Conservation (phyloP, 30 jellyfish, hydroid and myxozoan species). For the Turritopsis rubra region DNA sequence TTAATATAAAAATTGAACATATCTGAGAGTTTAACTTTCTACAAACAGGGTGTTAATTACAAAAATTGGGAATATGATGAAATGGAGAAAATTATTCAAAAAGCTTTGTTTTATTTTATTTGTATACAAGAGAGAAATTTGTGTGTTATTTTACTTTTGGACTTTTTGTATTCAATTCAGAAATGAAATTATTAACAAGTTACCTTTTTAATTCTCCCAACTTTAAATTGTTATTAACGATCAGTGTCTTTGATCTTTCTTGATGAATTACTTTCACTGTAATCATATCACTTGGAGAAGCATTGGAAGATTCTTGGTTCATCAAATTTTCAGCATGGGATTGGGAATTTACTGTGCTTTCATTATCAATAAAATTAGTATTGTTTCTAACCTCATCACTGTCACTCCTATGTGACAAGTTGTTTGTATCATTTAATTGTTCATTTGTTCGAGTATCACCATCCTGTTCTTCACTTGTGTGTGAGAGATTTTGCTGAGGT, state of each 20-base stretch:
- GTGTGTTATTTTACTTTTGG: not conserved
- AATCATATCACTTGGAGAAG: not conserved
- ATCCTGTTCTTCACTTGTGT: not conserved
- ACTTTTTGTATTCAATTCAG: not conserved
- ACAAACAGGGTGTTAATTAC: too few relatives aligned
- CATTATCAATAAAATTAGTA: not conserved
- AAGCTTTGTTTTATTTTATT: too few relatives aligned
- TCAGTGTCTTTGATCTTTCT: not conserved
- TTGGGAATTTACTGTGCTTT: not conserved
- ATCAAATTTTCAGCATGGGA: not conserved
- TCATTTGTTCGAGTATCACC: not conserved
- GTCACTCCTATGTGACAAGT: not conserved
- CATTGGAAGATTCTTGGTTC: not conserved
- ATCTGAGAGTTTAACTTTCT: too few relatives aligned
- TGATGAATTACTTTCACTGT: not conserved
- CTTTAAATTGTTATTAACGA: not conserved
- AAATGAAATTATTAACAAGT: not conserved
- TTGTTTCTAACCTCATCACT: not conserved
- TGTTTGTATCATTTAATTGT: not conserved
- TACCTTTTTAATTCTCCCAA: conserved; percentile 2
- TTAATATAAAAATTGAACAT: too few relatives aligned
- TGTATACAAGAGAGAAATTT: too few relatives aligned
- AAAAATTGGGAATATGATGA: too few relatives aligned
- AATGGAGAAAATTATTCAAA: too few relatives aligned
- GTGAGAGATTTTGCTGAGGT: not conserved